phyloP scores from a whole-genome alignment of 2,113 vertebrate species.

The Illadopsis cleaveri region DNA sequence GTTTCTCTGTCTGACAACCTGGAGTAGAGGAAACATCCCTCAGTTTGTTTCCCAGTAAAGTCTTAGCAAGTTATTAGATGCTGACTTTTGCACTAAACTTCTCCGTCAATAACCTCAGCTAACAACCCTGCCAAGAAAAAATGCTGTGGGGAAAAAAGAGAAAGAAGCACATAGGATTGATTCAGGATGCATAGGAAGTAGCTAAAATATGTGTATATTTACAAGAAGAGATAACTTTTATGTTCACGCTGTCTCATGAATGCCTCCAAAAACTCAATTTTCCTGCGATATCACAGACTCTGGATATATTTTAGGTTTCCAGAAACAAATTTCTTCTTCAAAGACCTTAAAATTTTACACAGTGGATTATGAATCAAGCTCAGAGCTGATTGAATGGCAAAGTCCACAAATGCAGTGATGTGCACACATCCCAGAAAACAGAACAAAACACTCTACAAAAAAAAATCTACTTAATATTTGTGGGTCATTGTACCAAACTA shows the following conservation, averaged over 20 bases:
- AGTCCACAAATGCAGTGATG: neutral
- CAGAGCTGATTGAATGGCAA: neutral
- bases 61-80: neutral
- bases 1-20: neutral
- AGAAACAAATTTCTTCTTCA: neutral
- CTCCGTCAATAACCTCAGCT: neutral
- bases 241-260: neutral
- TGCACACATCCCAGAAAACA: neutral
- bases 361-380: neutral
- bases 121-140: neutral
- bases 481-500: neutral
- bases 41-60: neutral
- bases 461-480: neutral
- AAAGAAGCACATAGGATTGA: neutral
- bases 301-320: neutral
- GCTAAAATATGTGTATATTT: neutral
- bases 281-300: neutral
- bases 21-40: neutral
- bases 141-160: neutral
- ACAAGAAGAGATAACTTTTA: neutral
- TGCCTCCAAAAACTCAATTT: neutral
- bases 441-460: neutral
- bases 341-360: neutral
- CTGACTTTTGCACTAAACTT: neutral
- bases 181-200: neutral